Evolutionary conservation across 2,113 vertebrate species (phyloP).

Genomic region (Colinus virginianus): DNA sequence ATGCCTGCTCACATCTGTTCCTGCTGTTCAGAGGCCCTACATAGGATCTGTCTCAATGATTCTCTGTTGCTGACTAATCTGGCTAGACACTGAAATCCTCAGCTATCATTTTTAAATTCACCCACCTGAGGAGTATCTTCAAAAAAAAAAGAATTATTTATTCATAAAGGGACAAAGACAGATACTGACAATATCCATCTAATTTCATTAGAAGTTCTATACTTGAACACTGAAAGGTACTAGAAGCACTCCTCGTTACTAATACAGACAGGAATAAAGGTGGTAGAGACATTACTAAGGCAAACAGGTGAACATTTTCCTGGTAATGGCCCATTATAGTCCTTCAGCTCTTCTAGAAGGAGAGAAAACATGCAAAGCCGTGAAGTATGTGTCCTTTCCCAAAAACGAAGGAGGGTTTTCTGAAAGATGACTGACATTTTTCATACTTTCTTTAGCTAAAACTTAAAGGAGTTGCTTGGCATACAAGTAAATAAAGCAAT

Average conservation of each 20-base stretch:
- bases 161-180: background rate
- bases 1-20: background rate
- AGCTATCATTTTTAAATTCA: background rate
- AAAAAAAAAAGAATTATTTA: background rate
- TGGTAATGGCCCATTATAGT: background rate
- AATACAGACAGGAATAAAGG: background rate
- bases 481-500: background rate
- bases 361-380: background rate
- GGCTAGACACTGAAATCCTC: background rate
- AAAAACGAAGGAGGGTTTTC: background rate
- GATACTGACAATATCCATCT: background rate
- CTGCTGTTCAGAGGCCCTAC: background rate
- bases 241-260: background rate
- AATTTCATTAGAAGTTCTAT: background rate
- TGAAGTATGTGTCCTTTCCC: background rate
- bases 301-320: background rate
- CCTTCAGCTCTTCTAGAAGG: background rate
- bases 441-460: background rate
- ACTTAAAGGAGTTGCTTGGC: conserved; percentile 47
- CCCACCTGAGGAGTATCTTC: background rate
- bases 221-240: background rate
- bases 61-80: background rate
- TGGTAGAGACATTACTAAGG: background rate
- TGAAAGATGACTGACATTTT: background rate
- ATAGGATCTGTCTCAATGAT: background rate